Evolutionary conservation across 2,888 invertebrate genomes (phyloP), one percentile per base, ranked within the genome.

Genomic region (Drosophila fulvimacula): DNA sequence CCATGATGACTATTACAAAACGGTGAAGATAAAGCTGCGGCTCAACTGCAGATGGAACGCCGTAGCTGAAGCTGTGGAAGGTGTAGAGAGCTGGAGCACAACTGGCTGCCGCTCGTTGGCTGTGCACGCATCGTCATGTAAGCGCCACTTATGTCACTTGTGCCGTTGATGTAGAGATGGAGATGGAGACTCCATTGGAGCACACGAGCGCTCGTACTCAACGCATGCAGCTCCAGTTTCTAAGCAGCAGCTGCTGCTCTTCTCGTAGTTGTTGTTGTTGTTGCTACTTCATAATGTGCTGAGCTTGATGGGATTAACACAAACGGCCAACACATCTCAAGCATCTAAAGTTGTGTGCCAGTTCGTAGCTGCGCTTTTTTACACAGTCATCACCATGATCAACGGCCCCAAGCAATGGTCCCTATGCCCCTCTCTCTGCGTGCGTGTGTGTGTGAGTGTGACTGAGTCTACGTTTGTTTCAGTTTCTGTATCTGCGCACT

Each of bases 91-190:
- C 48, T 62, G 78, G 39, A 60, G 59, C 61, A 39, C 15, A 32
- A 32, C 49, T 34, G 74, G 64, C 48, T 68, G 84, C 69, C 73
- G 82, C 76, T 85, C 68, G 89, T 84, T 89, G 89, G 88, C 70
- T 88, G 89, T 59, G 82, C 89, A 89, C 82, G 89, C 85, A 89
- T 89, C 87, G 83, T 84, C 89, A 85, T 85, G 88, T 88, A 89
- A 89, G 86, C 86, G 86, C 86, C 86, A 87, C 86, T 87, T 89
- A 88, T 85, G 86, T 87, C 86, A 89, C 88, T 87, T 87, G 87
- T 76, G 74, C 81, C 75, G 79, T 82, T 89, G 89, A 89, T 89
- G 86, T 87, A 76, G 89, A 76, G 76, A 73, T 68, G 75, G 41
- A 41, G 41, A 41, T 58, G 63, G 58, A 51, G 59, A 21, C 57